Evolutionary conservation across 53 echinoderm and acorn worm species (phyloP).

Genomic region (Astropecten irregularis): DNA sequence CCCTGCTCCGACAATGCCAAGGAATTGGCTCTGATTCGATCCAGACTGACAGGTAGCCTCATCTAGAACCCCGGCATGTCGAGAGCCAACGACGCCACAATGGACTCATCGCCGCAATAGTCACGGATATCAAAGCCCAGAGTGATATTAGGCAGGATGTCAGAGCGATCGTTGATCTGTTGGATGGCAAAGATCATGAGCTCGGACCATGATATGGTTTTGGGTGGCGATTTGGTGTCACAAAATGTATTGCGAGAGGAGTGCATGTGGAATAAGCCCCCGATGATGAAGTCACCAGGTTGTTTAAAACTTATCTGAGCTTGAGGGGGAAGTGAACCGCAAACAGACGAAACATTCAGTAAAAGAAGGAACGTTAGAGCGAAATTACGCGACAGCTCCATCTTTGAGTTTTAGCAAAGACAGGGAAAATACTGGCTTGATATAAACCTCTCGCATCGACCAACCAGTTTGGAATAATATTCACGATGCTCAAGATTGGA

Average conservation of each 20-base stretch:
- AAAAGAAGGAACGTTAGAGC: too few species aligned
- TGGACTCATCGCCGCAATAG: constrained; percentile 29
- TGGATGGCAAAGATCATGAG: constrained; percentile 83
- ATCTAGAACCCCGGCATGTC: background rate
- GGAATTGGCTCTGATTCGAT: background rate
- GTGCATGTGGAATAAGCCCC: constrained; percentile 26
- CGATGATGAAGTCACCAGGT: constrained; percentile 28
- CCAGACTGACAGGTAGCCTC: background rate
- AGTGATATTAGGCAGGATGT: constrained; percentile 75
- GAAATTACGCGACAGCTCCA: too few species aligned
- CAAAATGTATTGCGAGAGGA: background rate
- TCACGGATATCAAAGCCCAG: constrained; percentile 60
- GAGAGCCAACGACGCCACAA: constrained; percentile 11
- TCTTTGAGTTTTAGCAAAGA: too few species aligned
- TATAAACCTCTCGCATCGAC: too few species aligned
- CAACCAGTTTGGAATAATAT: too few species aligned
- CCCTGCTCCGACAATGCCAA: constrained; percentile 32
- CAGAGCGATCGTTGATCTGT: constrained; percentile 67
- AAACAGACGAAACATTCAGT: too few species aligned
- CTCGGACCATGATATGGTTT: constrained; percentile 15
- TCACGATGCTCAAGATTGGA: too few species aligned
- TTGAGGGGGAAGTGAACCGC: constrained; percentile 1
- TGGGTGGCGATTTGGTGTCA: background rate
- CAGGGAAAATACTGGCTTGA: too few species aligned
- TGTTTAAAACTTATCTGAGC: background rate